phyloP scores from a whole-genome alignment of 2,888 invertebrate genomes.

The Rhogogaster chlorosoma region DNA sequence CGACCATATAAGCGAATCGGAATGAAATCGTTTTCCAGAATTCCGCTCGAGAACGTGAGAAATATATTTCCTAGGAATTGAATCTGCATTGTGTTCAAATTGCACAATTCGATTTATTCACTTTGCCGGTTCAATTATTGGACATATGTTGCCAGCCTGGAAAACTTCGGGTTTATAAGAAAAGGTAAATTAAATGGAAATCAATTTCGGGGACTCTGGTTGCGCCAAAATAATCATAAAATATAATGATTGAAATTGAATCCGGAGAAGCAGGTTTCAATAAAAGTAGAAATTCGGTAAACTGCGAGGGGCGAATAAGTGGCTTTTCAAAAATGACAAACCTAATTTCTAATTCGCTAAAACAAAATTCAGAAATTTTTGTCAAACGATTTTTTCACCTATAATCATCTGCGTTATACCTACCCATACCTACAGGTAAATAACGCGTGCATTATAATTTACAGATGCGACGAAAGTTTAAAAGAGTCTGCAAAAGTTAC shows the following conservation, averaged over 20 bases:
- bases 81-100: neutral
- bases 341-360: neutral
- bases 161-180: neutral
- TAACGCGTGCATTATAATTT: neutral
- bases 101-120: neutral
- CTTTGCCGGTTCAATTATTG: constrained; percentile 5
- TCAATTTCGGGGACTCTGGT: neutral
- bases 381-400: neutral
- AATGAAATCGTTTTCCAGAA: neutral
- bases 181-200: neutral
- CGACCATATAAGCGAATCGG: constrained; percentile 1
- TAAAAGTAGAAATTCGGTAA: neutral
- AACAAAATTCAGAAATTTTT: too few relatives aligned
- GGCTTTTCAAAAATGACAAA: neutral
- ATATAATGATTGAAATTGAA: neutral
- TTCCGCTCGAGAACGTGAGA: neutral
- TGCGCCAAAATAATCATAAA: neutral
- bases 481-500: neutral
- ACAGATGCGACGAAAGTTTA: constrained; percentile 5
- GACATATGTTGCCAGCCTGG: neutral
- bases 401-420: neutral
- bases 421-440: neutral
- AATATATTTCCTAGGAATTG: neutral
- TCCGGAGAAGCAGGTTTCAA: neutral
- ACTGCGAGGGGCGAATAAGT: neutral